Evolutionary conservation across 2,113 vertebrate genomes (phyloP).

Genomic region (Circaetus cinerascens): DNA sequence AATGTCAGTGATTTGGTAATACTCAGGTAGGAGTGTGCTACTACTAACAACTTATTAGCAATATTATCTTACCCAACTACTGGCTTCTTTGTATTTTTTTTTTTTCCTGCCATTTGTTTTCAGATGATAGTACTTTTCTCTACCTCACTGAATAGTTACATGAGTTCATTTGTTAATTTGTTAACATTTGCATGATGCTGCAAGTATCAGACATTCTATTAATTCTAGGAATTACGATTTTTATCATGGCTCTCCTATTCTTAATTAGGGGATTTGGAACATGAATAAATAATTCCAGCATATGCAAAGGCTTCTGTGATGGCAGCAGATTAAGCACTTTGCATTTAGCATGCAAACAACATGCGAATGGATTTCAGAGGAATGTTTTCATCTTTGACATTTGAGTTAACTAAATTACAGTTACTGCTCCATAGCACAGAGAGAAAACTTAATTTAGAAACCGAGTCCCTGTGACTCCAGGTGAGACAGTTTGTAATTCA

Average conservation of each 20-base stretch:
- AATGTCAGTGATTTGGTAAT: not conserved
- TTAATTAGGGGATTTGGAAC: not conserved
- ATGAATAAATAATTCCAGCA: not conserved
- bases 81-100: not conserved
- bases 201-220: not conserved
- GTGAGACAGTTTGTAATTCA: not conserved
- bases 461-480: not conserved
- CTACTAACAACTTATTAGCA: not conserved
- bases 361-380: not conserved
- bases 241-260: not conserved
- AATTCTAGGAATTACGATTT: not conserved
- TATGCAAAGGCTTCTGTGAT: not conserved
- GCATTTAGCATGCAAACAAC: not conserved
- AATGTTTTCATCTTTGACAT: not conserved
- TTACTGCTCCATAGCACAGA: not conserved
- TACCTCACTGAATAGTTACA: not conserved
- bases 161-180: not conserved
- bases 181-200: not conserved
- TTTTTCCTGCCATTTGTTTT: not conserved
- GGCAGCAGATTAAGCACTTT: not conserved
- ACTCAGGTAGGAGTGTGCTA: not conserved
- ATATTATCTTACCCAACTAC: not conserved
- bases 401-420: constrained; percentile 1
- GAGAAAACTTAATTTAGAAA: constrained; percentile 25
- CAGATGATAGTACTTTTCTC: not conserved